Base-by-base conservation (phyloP, 2,888 invertebrate genomes). In the Saturnia pavonia region DNA sequence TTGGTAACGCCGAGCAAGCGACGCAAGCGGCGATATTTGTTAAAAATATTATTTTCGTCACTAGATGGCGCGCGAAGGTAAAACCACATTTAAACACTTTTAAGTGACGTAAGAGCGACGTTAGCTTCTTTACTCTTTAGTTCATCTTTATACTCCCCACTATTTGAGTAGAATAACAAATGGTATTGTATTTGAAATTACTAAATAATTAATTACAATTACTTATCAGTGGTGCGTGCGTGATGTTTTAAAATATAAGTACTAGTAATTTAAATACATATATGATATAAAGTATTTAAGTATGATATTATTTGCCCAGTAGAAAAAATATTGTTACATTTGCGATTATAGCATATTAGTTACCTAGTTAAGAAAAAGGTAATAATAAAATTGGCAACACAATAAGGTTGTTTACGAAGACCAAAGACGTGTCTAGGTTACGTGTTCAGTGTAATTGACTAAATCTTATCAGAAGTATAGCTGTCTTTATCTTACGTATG, bases 391-490 rank as follows among this genome's bases (percentile, higher is more conserved):
- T 71, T 88, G 88, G 91, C 88, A 92, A 88, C 89, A 88, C 86
- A 78, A 75, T 71, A 72, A 76, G 85, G 87, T 92, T 93, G 92
- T 92, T 93, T 92, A 92, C 91, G 88, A 89, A 87, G 86, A 88
- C 85, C 88, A 89, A 89, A 90, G 91, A 92, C 92, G 92, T 92
- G 92, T 92, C 91, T 91, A 85, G 84, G 91, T 92, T 92, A 92
- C 93, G 92, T 92, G 88, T 91, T 89, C 91, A 88, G 85, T 87
- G 86, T 88, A 87, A 85, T 80, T 83, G 82, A 80, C 84, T 82
- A 83, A 82, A 79, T 83, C 83, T 84, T 87, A 89, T 88, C 88
- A 85, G 83, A 89, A 82, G 75, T 84, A 82, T 83, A 78, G 74
- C 83, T 82, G 75, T 90, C 91, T 86, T 89, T 82, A 77, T 92